Evolutionary conservation across 2,113 vertebrate species (phyloP), one percentile per base, ranked within the genome.

Genomic region (Anser cygnoides): DNA sequence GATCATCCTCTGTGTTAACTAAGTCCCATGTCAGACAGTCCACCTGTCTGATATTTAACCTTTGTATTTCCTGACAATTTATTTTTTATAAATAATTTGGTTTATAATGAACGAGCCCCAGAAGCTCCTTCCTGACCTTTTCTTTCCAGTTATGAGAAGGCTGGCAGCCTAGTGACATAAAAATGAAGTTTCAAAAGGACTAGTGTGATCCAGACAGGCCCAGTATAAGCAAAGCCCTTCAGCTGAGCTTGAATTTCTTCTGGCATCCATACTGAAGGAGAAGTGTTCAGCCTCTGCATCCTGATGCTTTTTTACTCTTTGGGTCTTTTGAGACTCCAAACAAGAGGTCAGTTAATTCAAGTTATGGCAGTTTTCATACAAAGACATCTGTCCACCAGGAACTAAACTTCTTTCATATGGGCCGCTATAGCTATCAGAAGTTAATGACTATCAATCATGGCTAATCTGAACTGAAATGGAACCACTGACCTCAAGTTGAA

Each of bases 391-490:
- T 92, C 84, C 75, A 79, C 74, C 63, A 84, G 50, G 74, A 95
- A 93, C 86, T 96, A 87, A 78, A 92, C 77, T 89, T 91, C 77
- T 87, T 96, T 92, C 84, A 83, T 89, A 89, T 29, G 43, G 80
- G 93, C 83, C 73, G 74, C 89, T 54, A 92, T 58, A 89, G 89
- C 89, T 89, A 94, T 89, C 80, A 95, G 80, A 96, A 95, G 92
- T 92, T 92, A 96, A 92, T 76, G 84, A 87, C 94, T 87, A 89
- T 93, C 92, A 94, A 22, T 95, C 96, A 91, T 73, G 58, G 67
- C 89, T 89, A 94, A 97, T 94, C 74, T 82, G 84, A 96, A 94
- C 78, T 91, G 91, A 96, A 96, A 94, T 66, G 74, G 67, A 96
- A 90, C 87, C 74, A 92, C 44, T 89, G 92, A 96, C 89, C 89